These are phyloP conservation scores for Mesocricetus auratus DNA, from an alignment of 2,113 vertebrate species.

Conservation along the genomic window DNA sequence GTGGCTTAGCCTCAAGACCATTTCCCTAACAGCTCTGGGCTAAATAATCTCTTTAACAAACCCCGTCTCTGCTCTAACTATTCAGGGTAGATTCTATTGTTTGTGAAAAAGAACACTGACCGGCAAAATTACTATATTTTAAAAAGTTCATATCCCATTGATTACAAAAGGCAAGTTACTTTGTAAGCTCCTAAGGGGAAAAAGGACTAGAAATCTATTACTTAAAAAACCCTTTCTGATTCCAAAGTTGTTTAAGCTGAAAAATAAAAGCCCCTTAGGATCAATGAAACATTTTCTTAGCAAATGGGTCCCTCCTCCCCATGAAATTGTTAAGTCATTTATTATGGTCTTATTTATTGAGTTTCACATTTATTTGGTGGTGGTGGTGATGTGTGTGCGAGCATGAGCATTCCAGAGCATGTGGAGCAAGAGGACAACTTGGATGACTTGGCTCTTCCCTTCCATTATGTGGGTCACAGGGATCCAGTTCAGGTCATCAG, in stretches of 20 bases:
- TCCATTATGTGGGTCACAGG: background rate
- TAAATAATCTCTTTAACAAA: slow-evolving; percentile 66
- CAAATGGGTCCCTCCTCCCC: slow-evolving; percentile 47
- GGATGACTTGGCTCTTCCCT: background rate
- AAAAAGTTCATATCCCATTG: slow-evolving; percentile 56
- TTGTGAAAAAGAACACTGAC: slow-evolving; percentile 71
- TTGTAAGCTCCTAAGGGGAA: slow-evolving; percentile 55
- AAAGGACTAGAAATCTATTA: slow-evolving; percentile 56
- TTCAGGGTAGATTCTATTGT: slow-evolving; percentile 61
- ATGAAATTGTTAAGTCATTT: slow-evolving; percentile 62
- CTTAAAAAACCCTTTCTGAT: slow-evolving; percentile 60
- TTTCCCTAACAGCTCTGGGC: slow-evolving; percentile 50
- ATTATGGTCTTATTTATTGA: background rate
- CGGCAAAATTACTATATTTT: slow-evolving; percentile 71
- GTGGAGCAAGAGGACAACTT: background rate
- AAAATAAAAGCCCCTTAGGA: slow-evolving; percentile 17
- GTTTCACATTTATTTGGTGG: background rate
- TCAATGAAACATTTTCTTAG: slow-evolving; percentile 64
- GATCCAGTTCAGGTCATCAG: background rate
- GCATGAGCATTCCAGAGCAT: background rate
- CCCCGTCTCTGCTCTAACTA: slow-evolving; percentile 45
- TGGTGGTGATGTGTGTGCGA: background rate
- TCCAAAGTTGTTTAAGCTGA: slow-evolving; percentile 56
- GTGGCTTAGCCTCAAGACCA: slow-evolving; percentile 45
- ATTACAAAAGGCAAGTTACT: slow-evolving; percentile 66